These are phyloP conservation scores for Habroteleia sp. DNA, from an alignment of 2,888 invertebrate genomes.

Conservation along the genomic window DNA sequence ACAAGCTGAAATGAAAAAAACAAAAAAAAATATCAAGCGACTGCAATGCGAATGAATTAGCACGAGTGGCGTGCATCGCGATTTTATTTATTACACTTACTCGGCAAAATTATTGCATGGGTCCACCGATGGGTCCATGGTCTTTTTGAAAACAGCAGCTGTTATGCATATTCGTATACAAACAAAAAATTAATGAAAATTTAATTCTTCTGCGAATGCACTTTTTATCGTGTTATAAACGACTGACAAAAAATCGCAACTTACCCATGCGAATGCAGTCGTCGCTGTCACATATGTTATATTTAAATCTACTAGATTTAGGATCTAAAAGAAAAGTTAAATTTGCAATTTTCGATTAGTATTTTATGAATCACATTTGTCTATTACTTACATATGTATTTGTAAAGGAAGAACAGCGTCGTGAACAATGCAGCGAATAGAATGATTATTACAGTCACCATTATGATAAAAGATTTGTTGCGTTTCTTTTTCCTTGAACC, in stretches of 20 bases:
- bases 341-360: not conserved
- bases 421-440: constrained; percentile 34
- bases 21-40: constrained; percentile 7
- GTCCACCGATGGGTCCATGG: constrained; percentile 87
- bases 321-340: constrained; percentile 18
- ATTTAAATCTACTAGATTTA: constrained; percentile 11
- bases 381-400: constrained; percentile 46
- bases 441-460: constrained; percentile 24
- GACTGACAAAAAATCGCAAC: constrained; percentile 36
- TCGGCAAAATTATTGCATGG: constrained; percentile 92
- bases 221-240: constrained; percentile 5
- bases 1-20: constrained; percentile 2
- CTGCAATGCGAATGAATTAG: constrained; percentile 28
- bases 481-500: constrained; percentile 38
- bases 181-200: constrained; percentile 48
- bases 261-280: constrained; percentile 85
- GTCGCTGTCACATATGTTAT: constrained; percentile 83
- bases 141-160: constrained; percentile 87
- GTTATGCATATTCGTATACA: constrained; percentile 68
- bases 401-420: constrained; percentile 23
- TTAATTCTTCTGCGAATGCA: constrained; percentile 13
- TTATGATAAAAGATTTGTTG: constrained; percentile 30
- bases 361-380: not conserved
- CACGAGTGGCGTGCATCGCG: constrained; percentile 12
- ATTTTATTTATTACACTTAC: constrained; percentile 78